Percentiles rank a stretch among this genome's conserved stretches.
Evolutionary conservation across 2,113 vertebrate species (phyloP).

Genomic region (Mus musculus): DNA sequence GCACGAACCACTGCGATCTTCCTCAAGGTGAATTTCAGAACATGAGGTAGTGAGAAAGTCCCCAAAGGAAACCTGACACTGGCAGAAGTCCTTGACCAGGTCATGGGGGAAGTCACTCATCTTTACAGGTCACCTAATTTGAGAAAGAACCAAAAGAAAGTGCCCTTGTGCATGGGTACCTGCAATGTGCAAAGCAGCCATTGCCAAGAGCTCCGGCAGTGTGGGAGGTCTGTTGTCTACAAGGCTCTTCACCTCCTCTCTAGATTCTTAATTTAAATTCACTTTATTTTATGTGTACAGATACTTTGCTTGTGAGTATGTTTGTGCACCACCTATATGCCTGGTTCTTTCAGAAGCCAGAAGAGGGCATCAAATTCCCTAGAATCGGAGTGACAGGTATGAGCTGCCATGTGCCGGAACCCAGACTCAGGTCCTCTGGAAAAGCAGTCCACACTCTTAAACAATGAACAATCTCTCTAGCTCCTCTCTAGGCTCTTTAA

Average conservation of each 20-base stretch:
- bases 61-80: background rate
- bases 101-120: background rate
- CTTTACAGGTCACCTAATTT: too few relatives aligned
- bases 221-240: background rate
- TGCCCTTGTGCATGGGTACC: rapidly evolving
- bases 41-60: background rate
- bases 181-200: rapidly evolving
- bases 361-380: too few relatives aligned
- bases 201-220: too few relatives aligned
- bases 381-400: background rate
- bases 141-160: background rate
- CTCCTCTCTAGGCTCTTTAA: background rate
- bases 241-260: background rate
- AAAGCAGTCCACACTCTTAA: too few relatives aligned
- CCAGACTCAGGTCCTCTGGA: background rate
- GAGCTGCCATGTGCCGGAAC: too few relatives aligned
- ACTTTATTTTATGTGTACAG: background rate
- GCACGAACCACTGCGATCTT: background rate
- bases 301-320: background rate
- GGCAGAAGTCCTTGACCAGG: background rate
- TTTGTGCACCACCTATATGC: background rate
- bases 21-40: background rate
- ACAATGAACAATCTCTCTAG: background rate
- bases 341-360: background rate
- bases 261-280: background rate